phyloP scores from a whole-genome alignment of 2,113 vertebrate genomes.

The Gavia stellata region DNA sequence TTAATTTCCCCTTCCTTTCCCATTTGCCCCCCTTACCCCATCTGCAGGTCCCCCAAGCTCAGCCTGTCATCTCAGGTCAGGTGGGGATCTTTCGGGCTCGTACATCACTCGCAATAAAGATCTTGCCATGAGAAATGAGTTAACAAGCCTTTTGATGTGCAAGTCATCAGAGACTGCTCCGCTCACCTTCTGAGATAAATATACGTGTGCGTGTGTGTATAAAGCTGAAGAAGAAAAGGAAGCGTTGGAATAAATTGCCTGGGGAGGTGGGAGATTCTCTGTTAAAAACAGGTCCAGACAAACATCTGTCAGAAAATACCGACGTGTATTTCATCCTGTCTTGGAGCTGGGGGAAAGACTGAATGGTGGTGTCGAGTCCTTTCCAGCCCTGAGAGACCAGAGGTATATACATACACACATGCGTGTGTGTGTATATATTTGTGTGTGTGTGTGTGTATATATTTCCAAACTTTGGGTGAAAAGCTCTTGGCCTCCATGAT shows the following conservation, averaged over 20 bases:
- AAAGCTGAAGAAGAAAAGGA: conserved; percentile 8
- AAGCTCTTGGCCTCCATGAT: neutral
- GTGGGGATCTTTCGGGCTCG: neutral
- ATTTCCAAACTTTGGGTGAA: neutral
- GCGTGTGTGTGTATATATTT: neutral
- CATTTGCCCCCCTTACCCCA: neutral
- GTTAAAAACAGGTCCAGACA: conserved; percentile 48
- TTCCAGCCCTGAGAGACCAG: neutral
- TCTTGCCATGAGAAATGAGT: conserved; percentile 12
- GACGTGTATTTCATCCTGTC: neutral
- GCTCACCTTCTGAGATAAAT: neutral
- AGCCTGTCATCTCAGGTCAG: conserved; percentile 9
- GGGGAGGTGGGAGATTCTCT: conserved; percentile 33
- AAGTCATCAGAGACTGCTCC: neutral
- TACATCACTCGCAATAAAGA: neutral
- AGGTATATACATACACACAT: accelerated
- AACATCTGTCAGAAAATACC: conserved; percentile 34
- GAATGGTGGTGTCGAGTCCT: neutral
- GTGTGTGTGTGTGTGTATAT: neutral
- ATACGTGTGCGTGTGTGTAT: neutral
- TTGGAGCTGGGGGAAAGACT: neutral
- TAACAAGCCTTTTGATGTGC: conserved; percentile 35
- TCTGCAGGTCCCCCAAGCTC: neutral
- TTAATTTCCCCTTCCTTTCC: neutral
- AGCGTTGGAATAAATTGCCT: neutral